phyloP scores from a whole-genome alignment of 2,113 vertebrate species.

The Axis porcinus region DNA sequence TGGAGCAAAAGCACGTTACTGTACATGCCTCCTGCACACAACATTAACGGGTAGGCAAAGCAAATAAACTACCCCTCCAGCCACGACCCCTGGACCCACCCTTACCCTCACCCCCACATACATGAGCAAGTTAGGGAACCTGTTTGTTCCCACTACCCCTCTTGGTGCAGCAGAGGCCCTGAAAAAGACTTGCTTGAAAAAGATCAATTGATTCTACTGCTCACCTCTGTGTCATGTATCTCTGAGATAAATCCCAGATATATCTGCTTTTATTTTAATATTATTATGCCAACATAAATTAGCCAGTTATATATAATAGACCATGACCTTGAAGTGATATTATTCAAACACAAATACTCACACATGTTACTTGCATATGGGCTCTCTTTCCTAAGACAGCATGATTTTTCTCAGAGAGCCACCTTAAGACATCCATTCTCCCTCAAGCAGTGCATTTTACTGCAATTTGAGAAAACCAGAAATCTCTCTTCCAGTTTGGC shows the following conservation, averaged over 20 bases:
- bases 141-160: not conserved
- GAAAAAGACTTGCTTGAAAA: not conserved
- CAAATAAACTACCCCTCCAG: not conserved
- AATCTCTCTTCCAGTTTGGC: not conserved
- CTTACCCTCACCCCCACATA: not conserved
- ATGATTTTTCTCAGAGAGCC: not conserved
- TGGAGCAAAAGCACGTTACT: not conserved
- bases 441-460: not conserved
- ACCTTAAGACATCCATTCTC: not conserved
- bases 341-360: not conserved
- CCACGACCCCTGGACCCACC: not conserved
- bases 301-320: not conserved
- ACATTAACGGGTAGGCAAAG: not conserved
- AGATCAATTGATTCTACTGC: not conserved
- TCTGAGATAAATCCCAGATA: not conserved
- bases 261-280: not conserved
- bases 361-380: not conserved
- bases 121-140: not conserved
- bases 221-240: not conserved
- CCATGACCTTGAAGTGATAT: not conserved
- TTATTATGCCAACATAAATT: not conserved
- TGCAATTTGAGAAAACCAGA: not conserved
- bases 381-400: not conserved
- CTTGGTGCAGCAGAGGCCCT: not conserved
- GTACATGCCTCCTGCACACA: not conserved